Conservation (phyloP, 2,888 invertebrate species). For the Agonopterix arenella region DNA sequence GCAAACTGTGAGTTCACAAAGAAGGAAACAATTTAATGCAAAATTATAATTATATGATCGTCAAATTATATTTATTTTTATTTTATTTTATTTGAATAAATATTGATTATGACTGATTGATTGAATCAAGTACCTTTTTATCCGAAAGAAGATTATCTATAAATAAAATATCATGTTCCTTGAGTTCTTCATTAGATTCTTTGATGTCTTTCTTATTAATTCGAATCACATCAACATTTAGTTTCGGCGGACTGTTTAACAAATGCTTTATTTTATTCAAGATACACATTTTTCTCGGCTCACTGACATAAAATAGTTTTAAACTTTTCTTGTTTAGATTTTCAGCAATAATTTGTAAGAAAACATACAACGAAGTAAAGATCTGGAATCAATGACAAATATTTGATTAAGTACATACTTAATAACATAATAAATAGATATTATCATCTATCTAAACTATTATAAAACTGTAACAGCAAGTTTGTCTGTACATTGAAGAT, state of each 20-base stretch:
- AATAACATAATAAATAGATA: too few relatives aligned
- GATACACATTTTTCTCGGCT: background rate
- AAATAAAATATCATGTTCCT: background rate
- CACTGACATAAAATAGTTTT: constrained; percentile 10
- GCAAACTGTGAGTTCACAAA: background rate
- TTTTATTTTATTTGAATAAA: too few relatives aligned
- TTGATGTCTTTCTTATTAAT: background rate
- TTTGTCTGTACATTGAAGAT: too few relatives aligned
- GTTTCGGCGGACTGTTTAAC: background rate
- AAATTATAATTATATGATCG: background rate
- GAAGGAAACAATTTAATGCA: background rate
- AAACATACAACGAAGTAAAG: constrained; percentile 16
- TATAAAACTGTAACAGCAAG: too few relatives aligned
- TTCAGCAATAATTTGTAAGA: constrained; percentile 30
- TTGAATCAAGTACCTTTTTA: background rate
- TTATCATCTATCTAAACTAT: too few relatives aligned
- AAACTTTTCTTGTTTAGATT: constrained; percentile 23
- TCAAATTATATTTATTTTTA: too few relatives aligned
- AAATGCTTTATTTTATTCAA: background rate
- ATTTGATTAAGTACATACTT: too few relatives aligned
- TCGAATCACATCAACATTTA: background rate
- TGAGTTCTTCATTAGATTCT: background rate
- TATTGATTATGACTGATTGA: background rate
- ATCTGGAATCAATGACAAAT: constrained; percentile 15
- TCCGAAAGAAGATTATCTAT: background rate